Percentiles rank a stretch among this genome's conserved stretches.
Conservation (phyloP, 2,113 vertebrate species). For the Gadus macrocephalus region DNA sequence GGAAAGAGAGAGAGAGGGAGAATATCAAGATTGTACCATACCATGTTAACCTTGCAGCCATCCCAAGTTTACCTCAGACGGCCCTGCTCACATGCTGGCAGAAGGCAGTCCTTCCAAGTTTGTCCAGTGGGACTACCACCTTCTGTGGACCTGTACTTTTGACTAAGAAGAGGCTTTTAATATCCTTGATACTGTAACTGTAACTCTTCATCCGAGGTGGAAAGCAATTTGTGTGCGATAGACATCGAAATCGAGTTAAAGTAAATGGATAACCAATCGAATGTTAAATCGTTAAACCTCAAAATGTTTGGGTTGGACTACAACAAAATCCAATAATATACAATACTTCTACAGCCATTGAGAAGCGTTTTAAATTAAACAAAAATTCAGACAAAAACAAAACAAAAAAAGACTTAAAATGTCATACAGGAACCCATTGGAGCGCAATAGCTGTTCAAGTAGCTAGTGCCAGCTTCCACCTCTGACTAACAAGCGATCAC, state of each 20-base stretch:
- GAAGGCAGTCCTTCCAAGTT: conserved; percentile 1
- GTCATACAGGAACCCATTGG: not conserved
- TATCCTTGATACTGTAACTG: not conserved
- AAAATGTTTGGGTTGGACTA: too few relatives aligned
- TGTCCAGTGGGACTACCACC: conserved; percentile 11
- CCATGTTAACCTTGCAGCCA: conserved; percentile 1
- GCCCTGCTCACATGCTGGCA: conserved; percentile 15
- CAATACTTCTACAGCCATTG: too few relatives aligned
- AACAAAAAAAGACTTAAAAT: too few relatives aligned
- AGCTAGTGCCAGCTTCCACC: not conserved
- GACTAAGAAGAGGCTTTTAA: not conserved
- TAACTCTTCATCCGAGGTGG: not conserved
- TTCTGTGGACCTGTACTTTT: conserved; percentile 1
- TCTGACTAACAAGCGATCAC: conserved; percentile 1
- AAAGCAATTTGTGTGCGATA: not conserved
- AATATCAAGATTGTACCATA: not conserved
- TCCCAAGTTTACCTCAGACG: conserved; percentile 13
- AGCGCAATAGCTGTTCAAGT: not conserved
- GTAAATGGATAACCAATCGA: not conserved
- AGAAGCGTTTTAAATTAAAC: too few relatives aligned
- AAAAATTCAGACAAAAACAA: too few relatives aligned
- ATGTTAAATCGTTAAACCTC: too few relatives aligned
- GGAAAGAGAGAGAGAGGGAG: not conserved
- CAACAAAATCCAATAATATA: too few relatives aligned
- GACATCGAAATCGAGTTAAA: not conserved